These are phyloP conservation scores for Dugesia japonica DNA, from an alignment of 2,888 invertebrate genomes.

Conservation along the genomic window DNA sequence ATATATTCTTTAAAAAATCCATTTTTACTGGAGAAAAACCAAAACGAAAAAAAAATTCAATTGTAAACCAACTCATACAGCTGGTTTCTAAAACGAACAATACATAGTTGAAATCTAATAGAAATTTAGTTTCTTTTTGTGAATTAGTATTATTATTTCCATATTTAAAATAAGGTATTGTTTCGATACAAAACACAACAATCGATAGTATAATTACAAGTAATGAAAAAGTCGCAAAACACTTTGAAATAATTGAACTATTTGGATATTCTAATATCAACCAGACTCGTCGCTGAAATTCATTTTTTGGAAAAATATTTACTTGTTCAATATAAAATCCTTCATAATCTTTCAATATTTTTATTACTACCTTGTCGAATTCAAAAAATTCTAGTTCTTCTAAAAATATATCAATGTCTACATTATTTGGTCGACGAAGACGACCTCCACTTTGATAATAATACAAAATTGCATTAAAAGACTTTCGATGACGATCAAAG, in stretches of 20 bases:
- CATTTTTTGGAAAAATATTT: slow-evolving; percentile 85
- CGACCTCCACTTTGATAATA: slow-evolving; percentile 84
- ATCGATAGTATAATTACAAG: slow-evolving; percentile 94
- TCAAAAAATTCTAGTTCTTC: slow-evolving; percentile 99
- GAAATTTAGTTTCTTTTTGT: slow-evolving; percentile 63
- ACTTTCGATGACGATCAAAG: slow-evolving; percentile 95
- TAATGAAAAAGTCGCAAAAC: slow-evolving; percentile 95
- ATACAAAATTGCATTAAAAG: slow-evolving; percentile 96
- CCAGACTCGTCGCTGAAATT: slow-evolving; percentile 93
- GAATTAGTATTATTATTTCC: background rate
- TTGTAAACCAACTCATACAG: slow-evolving; percentile 98
- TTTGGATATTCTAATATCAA: slow-evolving; percentile 97
- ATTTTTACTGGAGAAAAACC: slow-evolving; percentile 94
- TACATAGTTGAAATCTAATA: slow-evolving; percentile 43
- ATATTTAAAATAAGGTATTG: slow-evolving; percentile 93
- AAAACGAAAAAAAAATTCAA: slow-evolving; percentile 81
- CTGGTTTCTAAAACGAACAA: slow-evolving; percentile 98
- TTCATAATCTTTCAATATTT: slow-evolving; percentile 64
- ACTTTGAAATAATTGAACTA: slow-evolving; percentile 90
- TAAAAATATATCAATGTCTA: slow-evolving; percentile 86
- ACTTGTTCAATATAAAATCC: slow-evolving; percentile 98
- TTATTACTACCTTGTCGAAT: slow-evolving; percentile 70
- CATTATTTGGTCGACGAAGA: slow-evolving; percentile 87
- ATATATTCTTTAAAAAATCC: slow-evolving; percentile 96
- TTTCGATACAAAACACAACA: slow-evolving; percentile 97